Conservation (phyloP, 2,113 vertebrate species). For the Channa maculata region DNA sequence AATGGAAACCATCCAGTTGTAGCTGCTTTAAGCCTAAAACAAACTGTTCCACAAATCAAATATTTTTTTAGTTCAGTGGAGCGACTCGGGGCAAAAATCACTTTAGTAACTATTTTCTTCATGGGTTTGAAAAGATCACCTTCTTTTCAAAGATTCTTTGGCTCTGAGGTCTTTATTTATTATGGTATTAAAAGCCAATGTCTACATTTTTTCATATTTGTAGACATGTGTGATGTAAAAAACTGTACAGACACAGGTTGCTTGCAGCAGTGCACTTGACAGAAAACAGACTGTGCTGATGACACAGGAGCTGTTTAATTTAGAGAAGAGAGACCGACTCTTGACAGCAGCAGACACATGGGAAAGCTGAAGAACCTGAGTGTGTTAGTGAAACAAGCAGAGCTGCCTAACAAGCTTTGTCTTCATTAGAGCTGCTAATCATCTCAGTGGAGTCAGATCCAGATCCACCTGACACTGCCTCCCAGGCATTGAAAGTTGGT, state of each 20-base stretch:
- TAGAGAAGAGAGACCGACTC: not conserved
- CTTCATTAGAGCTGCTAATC: conserved; percentile 71
- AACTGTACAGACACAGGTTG: too few species aligned
- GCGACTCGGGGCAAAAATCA: not conserved
- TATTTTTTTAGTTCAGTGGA: conserved; percentile 5
- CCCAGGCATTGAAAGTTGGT: not conserved
- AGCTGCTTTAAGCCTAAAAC: too few species aligned
- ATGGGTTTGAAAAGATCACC: not conserved
- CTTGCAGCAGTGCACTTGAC: not conserved
- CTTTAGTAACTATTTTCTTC: not conserved
- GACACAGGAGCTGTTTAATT: too few species aligned
- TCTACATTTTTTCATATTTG: too few species aligned
- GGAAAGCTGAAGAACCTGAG: not conserved
- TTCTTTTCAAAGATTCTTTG: not conserved
- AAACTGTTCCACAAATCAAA: not conserved
- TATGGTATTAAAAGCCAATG: too few species aligned
- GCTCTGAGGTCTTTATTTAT: not conserved
- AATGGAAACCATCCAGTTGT: too few species aligned
- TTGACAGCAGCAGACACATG: not conserved
- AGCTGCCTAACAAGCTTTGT: conserved; percentile 58
- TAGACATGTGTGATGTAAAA: too few species aligned
- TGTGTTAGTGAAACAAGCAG: conserved; percentile 17
- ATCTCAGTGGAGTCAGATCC: conserved; percentile 53
- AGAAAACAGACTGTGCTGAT: not conserved
- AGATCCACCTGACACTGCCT: conserved; percentile 19